phyloP scores from a whole-genome alignment of 2,797 vertebrate species.

The Podarcis lilfordi region DNA sequence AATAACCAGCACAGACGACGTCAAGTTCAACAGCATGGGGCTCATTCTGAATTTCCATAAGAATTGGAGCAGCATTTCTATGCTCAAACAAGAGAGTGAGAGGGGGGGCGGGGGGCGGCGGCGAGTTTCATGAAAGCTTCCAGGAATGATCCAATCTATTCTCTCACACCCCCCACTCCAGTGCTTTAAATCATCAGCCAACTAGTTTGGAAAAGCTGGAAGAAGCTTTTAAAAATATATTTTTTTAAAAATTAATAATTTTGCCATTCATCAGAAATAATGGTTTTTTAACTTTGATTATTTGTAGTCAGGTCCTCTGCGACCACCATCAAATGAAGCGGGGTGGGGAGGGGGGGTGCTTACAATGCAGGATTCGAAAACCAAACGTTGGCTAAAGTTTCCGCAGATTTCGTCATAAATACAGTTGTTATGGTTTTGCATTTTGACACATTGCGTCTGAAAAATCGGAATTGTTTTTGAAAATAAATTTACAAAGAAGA shows the following conservation, averaged over 20 bases:
- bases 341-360: not conserved
- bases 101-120: not conserved
- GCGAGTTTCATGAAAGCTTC: too few species aligned
- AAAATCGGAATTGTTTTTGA: too few species aligned
- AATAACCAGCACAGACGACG: not conserved
- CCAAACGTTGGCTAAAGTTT: too few species aligned
- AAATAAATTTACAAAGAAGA: too few species aligned
- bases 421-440: too few species aligned
- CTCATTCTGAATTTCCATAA: not conserved
- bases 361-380: not conserved
- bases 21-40: constrained; percentile 7
- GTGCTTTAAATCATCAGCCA: not conserved
- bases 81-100: not conserved
- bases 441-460: too few species aligned
- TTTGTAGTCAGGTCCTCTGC: not conserved
- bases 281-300: not conserved
- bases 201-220: not conserved
- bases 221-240: not conserved
- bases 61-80: not conserved
- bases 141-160: too few species aligned
- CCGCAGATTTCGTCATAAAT: too few species aligned
- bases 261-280: not conserved
- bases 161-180: not conserved
- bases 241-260: not conserved
- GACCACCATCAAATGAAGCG: not conserved